phyloP scores from a whole-genome alignment of 2,888 invertebrate genomes.

The Diplazon laetatorius region DNA sequence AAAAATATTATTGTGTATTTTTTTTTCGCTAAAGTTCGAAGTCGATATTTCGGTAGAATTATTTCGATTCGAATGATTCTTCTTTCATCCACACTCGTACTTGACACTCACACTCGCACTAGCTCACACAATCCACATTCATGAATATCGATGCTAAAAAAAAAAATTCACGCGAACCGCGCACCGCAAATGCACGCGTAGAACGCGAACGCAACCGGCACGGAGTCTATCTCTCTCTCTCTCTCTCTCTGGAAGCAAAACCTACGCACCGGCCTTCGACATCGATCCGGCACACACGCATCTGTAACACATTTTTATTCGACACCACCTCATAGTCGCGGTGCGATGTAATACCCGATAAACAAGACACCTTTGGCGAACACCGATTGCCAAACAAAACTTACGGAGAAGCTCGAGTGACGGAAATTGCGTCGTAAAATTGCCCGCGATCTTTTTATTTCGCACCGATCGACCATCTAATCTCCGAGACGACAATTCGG shows the following conservation, averaged over 20 bases:
- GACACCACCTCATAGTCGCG: slow-evolving; percentile 30
- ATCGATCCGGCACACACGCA: slow-evolving; percentile 67
- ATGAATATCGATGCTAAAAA: slow-evolving; percentile 9
- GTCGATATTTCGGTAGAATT: too few relatives aligned
- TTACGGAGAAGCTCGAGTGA: slow-evolving; percentile 42
- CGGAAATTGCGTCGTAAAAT: slow-evolving; percentile 47
- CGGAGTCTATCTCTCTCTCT: too few relatives aligned
- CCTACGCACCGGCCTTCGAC: slow-evolving; percentile 74
- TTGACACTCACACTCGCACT: too few relatives aligned
- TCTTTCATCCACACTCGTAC: background rate
- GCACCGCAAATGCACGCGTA: slow-evolving; percentile 2
- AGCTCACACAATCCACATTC: too few relatives aligned
- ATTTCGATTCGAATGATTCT: too few relatives aligned
- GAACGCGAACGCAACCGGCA: background rate
- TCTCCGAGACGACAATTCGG: background rate
- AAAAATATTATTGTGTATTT: too few relatives aligned
- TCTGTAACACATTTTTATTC: slow-evolving; percentile 41
- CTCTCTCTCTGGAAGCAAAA: slow-evolving; percentile 67
- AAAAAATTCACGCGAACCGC: background rate
- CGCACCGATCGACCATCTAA: background rate
- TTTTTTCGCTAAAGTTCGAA: too few relatives aligned
- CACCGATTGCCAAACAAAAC: slow-evolving; percentile 22
- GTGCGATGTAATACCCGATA: slow-evolving; percentile 53
- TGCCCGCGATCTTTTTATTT: background rate
- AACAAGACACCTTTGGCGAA: slow-evolving; percentile 50